Evolutionary conservation across 2,797 vertebrate genomes (phyloP), one percentile per base, ranked within the genome.

Genomic region (Rhabdomys pumilio): DNA sequence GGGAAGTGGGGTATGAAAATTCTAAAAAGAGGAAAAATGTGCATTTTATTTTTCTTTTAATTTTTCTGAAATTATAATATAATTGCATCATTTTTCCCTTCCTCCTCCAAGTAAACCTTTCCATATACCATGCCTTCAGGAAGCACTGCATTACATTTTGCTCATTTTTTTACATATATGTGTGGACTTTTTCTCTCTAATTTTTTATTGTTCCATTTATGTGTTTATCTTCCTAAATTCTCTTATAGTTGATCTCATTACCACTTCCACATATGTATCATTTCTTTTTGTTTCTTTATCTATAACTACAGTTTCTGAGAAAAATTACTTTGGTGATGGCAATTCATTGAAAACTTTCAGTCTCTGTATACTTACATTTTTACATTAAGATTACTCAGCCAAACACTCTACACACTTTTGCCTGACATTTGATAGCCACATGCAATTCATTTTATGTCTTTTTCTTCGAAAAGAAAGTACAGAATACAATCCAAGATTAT

Each of bases 1-100:
- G 22, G 73, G 80, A 90, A 89, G 29, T 94, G 31, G 31, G 90
- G 67, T 69, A 38, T 44, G 72, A 95, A 92, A 38, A 87, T 38
- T 59, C 59, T 65, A 11, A 26, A 34, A 47, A 69, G 65, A 69
- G 65, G 41, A 6, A 44, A 77, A 50, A 13, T 63, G 75, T 85
- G 72, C 50, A 41, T 63, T 96, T 79, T 55, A 61, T 87, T 63
- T 44, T 44, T 26, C 57, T 61, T 63, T 63, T 31, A 83, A 4
- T 29, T 83, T 83, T 44, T 83, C 14, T 83, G 26, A 61, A 29
- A 44, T 63, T 61, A 44, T 44, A 17, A 61, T 29, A n/a, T 10
- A 19, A 10, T 61, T 44, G 26, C 41, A 44, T 26, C 57, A 44
- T 44, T 83, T 19, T 1, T 10, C 19, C 50, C 13, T 80, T 41